Evolutionary conservation across 30 jellyfish, hydroid and myxozoan genomes (phyloP), one percentile per base, ranked within the genome.

Genomic region (Thelohanellus kitauei): DNA sequence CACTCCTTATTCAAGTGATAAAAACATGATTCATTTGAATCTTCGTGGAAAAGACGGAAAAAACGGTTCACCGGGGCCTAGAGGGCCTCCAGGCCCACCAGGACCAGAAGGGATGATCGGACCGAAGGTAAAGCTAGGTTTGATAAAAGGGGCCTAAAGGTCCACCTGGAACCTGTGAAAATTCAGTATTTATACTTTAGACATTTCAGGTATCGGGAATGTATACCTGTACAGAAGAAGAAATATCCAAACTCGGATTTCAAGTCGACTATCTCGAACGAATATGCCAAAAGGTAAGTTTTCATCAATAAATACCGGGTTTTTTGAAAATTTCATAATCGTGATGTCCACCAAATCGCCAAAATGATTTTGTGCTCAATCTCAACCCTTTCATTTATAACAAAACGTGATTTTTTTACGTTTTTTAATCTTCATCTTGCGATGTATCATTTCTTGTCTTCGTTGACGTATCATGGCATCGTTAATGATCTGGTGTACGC

Each of bases 21-120:
- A 62, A 45, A 73, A 60, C 37, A 60, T 53, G 3, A 64, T 73
- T 3, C 93, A 73, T 45, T 60, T 73, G 16, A 85, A 73, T 50
- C 40, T 73, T 60, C 61, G 64, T 48, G 93, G 93, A 23, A 73
- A 73, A 44, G 93, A 73, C 49, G 93, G 93, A 1, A 50, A 60
- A 37, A 68, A 57, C 20, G 93, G 93, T 1, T 60, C 61, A 40
- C 71, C 49, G 9, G 93, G 93, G 23, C 53, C 48, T 22, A 73
- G 46, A 75, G 78, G 78, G 21, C 78, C 47, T 25, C 27, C 63
- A 1, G 78, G 78, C 5, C 23, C 45, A 13, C 4, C 15, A 11
- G 23, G 25, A 4, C 23, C 45, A 13, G 23, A 35, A 35, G 23
- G 17, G 15, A 6, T 8, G 15, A 35, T 35, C 9, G 45, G 23